phyloP scores from a whole-genome alignment of 1,140 invertebrate species.

The Zophobas morio region DNA sequence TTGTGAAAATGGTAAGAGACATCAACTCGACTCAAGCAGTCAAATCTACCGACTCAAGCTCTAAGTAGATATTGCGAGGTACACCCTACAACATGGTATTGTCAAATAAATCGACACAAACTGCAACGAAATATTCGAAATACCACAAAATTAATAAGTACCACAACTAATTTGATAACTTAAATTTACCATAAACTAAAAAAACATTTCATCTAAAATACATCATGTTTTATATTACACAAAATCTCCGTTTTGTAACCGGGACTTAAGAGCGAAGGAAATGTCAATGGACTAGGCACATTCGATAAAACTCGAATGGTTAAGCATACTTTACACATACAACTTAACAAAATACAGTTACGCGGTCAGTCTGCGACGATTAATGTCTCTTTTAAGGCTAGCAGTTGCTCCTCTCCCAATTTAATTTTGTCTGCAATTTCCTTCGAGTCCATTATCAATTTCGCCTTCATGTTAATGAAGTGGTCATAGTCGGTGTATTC shows the following conservation, averaged over 20 bases:
- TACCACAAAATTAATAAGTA: conserved; percentile 35
- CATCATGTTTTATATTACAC: conserved; percentile 37
- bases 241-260: conserved; percentile 32
- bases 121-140: conserved; percentile 39
- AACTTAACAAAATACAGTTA: conserved; percentile 39
- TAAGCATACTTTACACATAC: conserved; percentile 46
- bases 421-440: conserved; percentile 92
- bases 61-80: conserved; percentile 63
- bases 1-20: conserved; percentile 66
- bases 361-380: conserved; percentile 62
- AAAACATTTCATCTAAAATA: conserved; percentile 48
- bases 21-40: conserved; percentile 50
- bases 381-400: conserved; percentile 81
- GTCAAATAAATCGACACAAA: conserved; percentile 43
- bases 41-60: conserved; percentile 57
- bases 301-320: conserved; percentile 63
- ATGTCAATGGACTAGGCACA: conserved; percentile 64
- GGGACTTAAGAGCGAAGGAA: conserved; percentile 54
- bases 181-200: conserved; percentile 45
- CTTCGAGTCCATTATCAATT: conserved; percentile 86
- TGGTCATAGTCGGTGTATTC: conserved; percentile 89
- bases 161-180: background rate
- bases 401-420: conserved; percentile 87
- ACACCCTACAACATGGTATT: conserved; percentile 59
- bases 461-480: conserved; percentile 94